These are phyloP conservation scores for Fratercula arctica DNA, from an alignment of 2,797 vertebrate genomes.

Conservation along the genomic window DNA sequence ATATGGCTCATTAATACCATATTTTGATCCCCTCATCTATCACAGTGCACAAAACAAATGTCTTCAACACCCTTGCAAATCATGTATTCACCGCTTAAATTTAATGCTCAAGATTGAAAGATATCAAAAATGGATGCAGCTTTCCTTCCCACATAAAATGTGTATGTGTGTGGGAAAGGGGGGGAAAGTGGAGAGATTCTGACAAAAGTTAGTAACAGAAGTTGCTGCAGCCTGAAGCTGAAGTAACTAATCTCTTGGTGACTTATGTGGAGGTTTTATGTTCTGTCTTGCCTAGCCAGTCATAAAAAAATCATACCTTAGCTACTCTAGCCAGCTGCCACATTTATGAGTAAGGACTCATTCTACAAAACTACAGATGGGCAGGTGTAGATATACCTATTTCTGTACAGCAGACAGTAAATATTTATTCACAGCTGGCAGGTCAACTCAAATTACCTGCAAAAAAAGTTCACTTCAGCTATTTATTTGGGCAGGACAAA, in stretches of 20 bases:
- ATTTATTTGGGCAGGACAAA: neutral
- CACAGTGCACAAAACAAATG: neutral
- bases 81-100: neutral
- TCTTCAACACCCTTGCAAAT: neutral
- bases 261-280: neutral
- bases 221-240: neutral
- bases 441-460: slow-evolving; percentile 19
- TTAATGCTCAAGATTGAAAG: neutral
- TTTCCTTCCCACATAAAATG: neutral
- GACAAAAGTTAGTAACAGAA: neutral
- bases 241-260: slow-evolving; percentile 30
- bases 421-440: slow-evolving; percentile 33
- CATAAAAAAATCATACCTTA: slow-evolving; percentile 27
- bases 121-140: neutral
- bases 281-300: slow-evolving; percentile 7
- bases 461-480: slow-evolving; percentile 7
- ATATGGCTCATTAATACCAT: neutral
- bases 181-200: neutral
- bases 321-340: slow-evolving; percentile 16
- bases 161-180: neutral
- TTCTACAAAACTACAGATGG: slow-evolving; percentile 1
- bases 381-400: neutral
- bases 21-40: neutral
- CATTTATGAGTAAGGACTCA: slow-evolving; percentile 15
- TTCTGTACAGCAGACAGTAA: slow-evolving; percentile 20